These are phyloP conservation scores for Cynocephalus volans DNA, from an alignment of 2,113 vertebrate genomes.

Conservation along the genomic window DNA sequence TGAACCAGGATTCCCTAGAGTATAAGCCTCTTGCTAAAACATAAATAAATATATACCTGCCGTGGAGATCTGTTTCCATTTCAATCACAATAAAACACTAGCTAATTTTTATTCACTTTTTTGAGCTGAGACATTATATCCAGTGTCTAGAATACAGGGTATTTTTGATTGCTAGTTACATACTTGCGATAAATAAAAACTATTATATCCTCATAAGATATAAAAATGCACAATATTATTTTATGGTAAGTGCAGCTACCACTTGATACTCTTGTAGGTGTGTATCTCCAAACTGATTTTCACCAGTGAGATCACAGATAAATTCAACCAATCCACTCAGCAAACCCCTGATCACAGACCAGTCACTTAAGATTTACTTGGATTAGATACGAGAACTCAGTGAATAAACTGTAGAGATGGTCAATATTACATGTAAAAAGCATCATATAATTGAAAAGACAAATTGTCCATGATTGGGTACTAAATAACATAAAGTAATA, in stretches of 20 bases:
- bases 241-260: background rate
- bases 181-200: background rate
- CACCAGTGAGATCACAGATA: background rate
- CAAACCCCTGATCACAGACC: background rate
- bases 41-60: background rate
- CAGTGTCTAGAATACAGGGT: background rate
- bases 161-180: background rate
- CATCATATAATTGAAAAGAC: background rate
- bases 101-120: constrained; percentile 27
- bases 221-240: background rate
- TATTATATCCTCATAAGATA: background rate
- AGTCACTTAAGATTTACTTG: background rate
- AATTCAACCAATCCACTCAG: background rate
- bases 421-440: background rate
- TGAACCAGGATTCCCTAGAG: background rate
- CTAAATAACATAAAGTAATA: constrained; percentile 12
- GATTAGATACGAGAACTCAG: constrained; percentile 26
- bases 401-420: background rate
- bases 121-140: constrained; percentile 1
- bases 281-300: background rate
- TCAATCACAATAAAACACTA: background rate
- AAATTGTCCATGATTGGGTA: background rate
- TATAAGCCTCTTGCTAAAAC: background rate
- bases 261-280: background rate
- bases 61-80: background rate